Evolutionary conservation across 2,888 invertebrate genomes (phyloP).

Genomic region (Volucella inanis): DNA sequence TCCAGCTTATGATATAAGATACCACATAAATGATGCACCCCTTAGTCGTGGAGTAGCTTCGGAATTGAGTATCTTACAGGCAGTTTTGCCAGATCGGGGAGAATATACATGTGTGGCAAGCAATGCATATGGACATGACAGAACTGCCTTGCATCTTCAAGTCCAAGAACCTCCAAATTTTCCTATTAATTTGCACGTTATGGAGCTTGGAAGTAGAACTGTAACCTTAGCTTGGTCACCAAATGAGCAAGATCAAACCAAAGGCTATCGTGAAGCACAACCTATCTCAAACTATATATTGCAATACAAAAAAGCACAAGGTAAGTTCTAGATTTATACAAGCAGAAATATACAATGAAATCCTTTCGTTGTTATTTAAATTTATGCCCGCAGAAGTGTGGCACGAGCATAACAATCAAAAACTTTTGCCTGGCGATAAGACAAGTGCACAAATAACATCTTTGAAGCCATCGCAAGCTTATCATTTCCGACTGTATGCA

Average conservation of each 20-base stretch:
- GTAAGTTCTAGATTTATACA: conserved; percentile 78
- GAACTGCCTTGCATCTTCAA: conserved; percentile 83
- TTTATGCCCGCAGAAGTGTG: conserved; percentile 83
- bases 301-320: conserved; percentile 85
- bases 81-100: conserved; percentile 84
- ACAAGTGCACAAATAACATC: conserved; percentile 84
- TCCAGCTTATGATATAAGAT: conserved; percentile 84
- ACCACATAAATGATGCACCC: conserved; percentile 82
- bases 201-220: conserved; percentile 85
- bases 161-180: conserved; percentile 86
- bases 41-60: conserved; percentile 84
- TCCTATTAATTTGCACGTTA: conserved; percentile 85
- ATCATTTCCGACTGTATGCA: conserved; percentile 86
- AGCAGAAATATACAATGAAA: not conserved
- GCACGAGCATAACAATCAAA: conserved; percentile 85
- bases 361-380: conserved; percentile 67
- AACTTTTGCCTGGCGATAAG: conserved; percentile 84
- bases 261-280: conserved; percentile 82
- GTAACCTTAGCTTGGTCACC: conserved; percentile 85
- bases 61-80: conserved; percentile 85
- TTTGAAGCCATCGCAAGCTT: conserved; percentile 85
- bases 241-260: conserved; percentile 82
- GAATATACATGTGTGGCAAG: conserved; percentile 86
- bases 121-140: conserved; percentile 86
- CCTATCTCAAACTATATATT: conserved; percentile 85